Evolutionary conservation across 2,113 vertebrate genomes (phyloP).

Genomic region (Pseudonaja textilis): DNA sequence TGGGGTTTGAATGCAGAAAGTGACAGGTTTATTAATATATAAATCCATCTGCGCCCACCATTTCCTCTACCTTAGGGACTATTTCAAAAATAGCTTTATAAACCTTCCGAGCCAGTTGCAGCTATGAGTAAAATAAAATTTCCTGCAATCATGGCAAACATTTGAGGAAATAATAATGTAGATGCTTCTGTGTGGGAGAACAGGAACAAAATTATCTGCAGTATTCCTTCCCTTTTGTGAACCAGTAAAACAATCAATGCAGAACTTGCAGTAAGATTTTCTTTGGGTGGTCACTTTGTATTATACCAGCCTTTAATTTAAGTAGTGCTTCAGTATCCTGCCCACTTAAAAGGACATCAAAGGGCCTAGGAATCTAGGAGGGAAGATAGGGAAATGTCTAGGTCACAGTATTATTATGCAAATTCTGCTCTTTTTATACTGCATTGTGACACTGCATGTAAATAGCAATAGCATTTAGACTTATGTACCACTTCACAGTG

Average conservation of each 20-base stretch:
- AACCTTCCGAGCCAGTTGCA: conserved; percentile 6
- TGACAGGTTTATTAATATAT: conserved; percentile 42
- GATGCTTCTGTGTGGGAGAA: neutral
- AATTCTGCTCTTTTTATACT: neutral
- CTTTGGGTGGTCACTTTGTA: neutral
- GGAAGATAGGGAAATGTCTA: neutral
- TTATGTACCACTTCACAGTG: too few relatives aligned
- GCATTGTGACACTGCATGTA: neutral
- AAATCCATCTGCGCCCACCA: conserved; percentile 36
- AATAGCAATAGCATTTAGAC: neutral
- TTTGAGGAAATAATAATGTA: conserved; percentile 28
- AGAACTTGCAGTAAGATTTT: neutral
- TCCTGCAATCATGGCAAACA: neutral
- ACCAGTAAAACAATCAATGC: neutral
- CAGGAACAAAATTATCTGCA: conserved; percentile 2
- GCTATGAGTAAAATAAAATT: neutral
- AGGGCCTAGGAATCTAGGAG: too few relatives aligned
- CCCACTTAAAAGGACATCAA: neutral
- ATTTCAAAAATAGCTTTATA: conserved; percentile 38
- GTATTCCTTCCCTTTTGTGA: neutral
- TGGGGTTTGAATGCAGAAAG: conserved; percentile 30
- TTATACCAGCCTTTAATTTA: neutral
- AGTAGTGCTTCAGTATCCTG: neutral
- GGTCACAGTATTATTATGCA: neutral
- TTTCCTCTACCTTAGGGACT: conserved; percentile 29